A percentile compares a stretch with the other conserved stretches of the same genome.
phyloP scores from a whole-genome alignment of 2,888 invertebrate species.

The Caradrina kadenii region DNA sequence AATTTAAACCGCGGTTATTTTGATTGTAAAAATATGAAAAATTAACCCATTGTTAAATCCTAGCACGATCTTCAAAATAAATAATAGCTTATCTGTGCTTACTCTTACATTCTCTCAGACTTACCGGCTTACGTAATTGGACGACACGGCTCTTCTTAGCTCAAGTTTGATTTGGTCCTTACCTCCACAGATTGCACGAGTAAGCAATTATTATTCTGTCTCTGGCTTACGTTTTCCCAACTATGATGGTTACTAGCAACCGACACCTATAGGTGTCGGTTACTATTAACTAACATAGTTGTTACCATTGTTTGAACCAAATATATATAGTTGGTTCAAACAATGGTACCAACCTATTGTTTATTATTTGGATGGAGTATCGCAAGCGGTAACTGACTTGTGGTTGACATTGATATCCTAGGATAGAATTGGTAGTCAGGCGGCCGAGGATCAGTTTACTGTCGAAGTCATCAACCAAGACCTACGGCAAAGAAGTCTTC shows the following conservation, averaged over 20 bases:
- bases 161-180: conserved; percentile 26
- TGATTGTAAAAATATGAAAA: background rate
- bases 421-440: background rate
- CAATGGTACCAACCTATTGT: too few species aligned
- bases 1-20: conserved; percentile 4
- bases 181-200: conserved; percentile 31
- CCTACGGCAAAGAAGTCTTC: too few species aligned
- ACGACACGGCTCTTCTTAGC: conserved; percentile 1
- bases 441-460: too few species aligned
- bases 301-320: too few species aligned
- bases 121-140: conserved; percentile 20
- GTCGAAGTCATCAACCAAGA: too few species aligned
- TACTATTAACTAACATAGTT: too few species aligned
- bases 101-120: conserved; percentile 3
- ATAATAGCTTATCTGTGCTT: conserved; percentile 6
- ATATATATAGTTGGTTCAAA: too few species aligned
- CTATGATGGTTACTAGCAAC: background rate
- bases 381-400: too few species aligned
- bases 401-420: background rate
- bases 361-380: too few species aligned
- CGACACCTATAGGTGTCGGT: too few species aligned
- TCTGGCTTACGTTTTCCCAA: background rate
- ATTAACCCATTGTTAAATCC: background rate
- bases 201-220: conserved; percentile 37
- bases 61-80: conserved; percentile 4